Percentiles rank a stretch among this genome's conserved stretches.
These are phyloP conservation scores for Molothrus aeneus DNA, from an alignment of 2,797 vertebrate genomes.

Conservation along the genomic window DNA sequence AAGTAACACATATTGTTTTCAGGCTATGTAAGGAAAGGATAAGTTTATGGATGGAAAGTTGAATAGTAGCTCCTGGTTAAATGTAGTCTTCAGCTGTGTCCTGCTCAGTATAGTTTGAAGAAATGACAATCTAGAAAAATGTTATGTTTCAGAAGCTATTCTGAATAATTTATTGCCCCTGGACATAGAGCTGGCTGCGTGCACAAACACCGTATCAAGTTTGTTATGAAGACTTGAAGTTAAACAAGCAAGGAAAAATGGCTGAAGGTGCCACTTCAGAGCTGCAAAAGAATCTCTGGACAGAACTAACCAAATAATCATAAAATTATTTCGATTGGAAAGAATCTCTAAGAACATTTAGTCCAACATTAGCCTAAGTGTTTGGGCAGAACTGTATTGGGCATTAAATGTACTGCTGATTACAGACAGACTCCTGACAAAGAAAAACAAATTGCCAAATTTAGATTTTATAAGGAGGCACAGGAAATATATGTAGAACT, in stretches of 20 bases:
- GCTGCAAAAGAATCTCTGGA: not conserved
- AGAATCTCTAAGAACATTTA: not conserved
- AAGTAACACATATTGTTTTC: not conserved
- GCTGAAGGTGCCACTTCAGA: not conserved
- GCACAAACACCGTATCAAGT: not conserved
- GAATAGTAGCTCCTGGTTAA: not conserved
- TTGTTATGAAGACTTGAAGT: not conserved
- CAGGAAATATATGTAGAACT: not conserved
- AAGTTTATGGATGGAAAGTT: not conserved
- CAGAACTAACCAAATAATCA: not conserved
- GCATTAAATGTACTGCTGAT: not conserved
- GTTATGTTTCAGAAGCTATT: not conserved
- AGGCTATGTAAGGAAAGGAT: not conserved
- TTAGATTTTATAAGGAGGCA: not conserved
- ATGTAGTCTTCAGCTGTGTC: not conserved
- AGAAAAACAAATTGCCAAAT: not conserved
- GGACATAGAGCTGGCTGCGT: not conserved
- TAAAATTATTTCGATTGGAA: not conserved
- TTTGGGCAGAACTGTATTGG: not conserved
- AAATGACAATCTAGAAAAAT: not conserved
- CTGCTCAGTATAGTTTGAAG: not conserved
- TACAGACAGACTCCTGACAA: not conserved
- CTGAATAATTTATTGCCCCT: not conserved
- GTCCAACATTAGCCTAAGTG: not conserved
- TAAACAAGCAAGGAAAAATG: not conserved